phyloP scores from a whole-genome alignment of 2,113 vertebrate species.

The Macaca fascicularis region DNA sequence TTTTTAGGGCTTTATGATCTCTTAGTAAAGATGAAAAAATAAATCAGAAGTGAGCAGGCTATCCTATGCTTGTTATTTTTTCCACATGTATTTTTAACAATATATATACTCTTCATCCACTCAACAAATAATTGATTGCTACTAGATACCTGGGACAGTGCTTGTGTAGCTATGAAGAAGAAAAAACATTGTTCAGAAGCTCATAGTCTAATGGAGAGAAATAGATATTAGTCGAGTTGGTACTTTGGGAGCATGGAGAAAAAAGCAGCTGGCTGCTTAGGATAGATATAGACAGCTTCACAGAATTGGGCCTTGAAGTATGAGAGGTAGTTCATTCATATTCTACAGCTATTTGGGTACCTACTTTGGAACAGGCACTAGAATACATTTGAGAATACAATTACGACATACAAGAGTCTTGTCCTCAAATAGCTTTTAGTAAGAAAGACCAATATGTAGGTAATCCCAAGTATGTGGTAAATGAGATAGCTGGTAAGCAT shows the following conservation, averaged over 20 bases:
- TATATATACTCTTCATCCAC: background rate
- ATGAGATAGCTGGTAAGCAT: background rate
- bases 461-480: background rate
- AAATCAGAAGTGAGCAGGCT: background rate
- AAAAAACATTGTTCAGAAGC: background rate
- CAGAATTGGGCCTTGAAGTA: background rate
- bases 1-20: background rate
- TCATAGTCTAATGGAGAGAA: background rate
- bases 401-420: background rate
- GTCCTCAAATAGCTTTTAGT: background rate
- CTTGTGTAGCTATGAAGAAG: background rate
- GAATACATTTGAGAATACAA: background rate
- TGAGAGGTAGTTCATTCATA: background rate
- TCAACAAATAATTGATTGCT: background rate
- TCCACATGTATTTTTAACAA: background rate
- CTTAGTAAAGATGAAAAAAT: constrained; percentile 1
- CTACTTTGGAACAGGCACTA: background rate
- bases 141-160: background rate
- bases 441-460: background rate
- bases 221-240: background rate
- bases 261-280: background rate
- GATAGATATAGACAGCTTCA: background rate
- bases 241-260: background rate
- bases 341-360: background rate
- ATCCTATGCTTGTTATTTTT: background rate